Evolutionary conservation across 2,113 vertebrate genomes (phyloP).

Genomic region (Tragelaphus strepsiceros): DNA sequence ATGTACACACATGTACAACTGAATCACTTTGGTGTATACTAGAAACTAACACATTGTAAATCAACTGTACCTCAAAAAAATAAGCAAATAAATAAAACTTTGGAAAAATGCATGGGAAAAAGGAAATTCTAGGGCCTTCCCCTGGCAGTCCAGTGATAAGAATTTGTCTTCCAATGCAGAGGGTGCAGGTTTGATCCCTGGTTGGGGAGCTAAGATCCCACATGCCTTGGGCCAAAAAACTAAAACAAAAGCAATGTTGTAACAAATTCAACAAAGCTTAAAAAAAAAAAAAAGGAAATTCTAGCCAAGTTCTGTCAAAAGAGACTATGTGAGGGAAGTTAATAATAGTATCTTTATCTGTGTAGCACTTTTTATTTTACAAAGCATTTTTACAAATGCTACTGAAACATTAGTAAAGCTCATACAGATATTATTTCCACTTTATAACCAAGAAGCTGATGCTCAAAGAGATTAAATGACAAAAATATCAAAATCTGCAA

Average conservation of each 20-base stretch:
- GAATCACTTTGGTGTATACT: not conserved
- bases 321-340: slow-evolving; percentile 5
- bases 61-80: not conserved
- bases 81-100: not conserved
- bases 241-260: not conserved
- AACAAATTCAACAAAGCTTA: not conserved
- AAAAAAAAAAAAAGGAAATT: not conserved
- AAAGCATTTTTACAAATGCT: slow-evolving; percentile 15
- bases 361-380: not conserved
- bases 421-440: not conserved
- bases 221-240: not conserved
- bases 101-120: not conserved
- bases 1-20: not conserved
- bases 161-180: not conserved
- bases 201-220: not conserved
- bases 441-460: slow-evolving; percentile 8
- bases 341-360: not conserved
- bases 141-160: not conserved
- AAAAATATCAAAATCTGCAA: not conserved
- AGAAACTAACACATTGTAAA: not conserved
- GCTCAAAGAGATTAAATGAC: not conserved
- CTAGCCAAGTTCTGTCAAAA: not conserved
- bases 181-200: not conserved
- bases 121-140: not conserved
- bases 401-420: not conserved